Base-by-base conservation (phyloP, 1,140 invertebrate genomes). In the Sinella curviseta region DNA sequence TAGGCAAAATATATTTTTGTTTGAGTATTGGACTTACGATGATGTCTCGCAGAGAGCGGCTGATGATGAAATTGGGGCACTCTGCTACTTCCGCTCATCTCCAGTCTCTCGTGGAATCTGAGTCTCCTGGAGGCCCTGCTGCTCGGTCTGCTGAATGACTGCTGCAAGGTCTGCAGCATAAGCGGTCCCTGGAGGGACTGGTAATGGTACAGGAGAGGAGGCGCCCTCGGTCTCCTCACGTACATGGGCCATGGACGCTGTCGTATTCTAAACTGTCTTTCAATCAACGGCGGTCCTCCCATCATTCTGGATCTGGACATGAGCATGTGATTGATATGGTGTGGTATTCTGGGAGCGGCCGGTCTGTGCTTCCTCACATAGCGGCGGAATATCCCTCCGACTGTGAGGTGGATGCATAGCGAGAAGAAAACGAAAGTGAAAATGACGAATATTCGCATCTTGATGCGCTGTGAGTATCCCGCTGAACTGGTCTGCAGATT, bases 361-460 rank as follows among this genome's bases (percentile, higher is more conserved):
- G 65, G 76, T 14, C 75, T 26, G 8, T 75, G 75, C 48, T 76
- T 74, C n/a, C 79, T 74, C 57, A 76, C 76, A 74, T 80, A 80
- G 36, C 79, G 76, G 55, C 79, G 76, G 55, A 74, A 77, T 35
- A 80, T 80, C 1, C 79, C 79, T 28, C 65, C 79, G 28, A 60
- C 35, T 34, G 76, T 65, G 16, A 77, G 26, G 26, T 80, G 79
- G 31, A 70, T 70, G 8, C 8, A 70, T 24, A 67, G 39, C 1
- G 36, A 77, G 24, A 67, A 75, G 28, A 75, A 31, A 28, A 30
- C 28, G 74, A 75, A 48, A 48, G 74, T 75, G 74, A 75, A 75
- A 36, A 36, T 8, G 35, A 75, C 20, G 36, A 48, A 36, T 16
- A 26, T 1, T 17, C 74, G 14, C 74, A 75, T 75, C 20, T 36